Evolutionary conservation across 64 coral and sea anemone species (phyloP), one percentile per base, ranked within the genome.

Genomic region (Hydrozoanthus tunicans): DNA sequence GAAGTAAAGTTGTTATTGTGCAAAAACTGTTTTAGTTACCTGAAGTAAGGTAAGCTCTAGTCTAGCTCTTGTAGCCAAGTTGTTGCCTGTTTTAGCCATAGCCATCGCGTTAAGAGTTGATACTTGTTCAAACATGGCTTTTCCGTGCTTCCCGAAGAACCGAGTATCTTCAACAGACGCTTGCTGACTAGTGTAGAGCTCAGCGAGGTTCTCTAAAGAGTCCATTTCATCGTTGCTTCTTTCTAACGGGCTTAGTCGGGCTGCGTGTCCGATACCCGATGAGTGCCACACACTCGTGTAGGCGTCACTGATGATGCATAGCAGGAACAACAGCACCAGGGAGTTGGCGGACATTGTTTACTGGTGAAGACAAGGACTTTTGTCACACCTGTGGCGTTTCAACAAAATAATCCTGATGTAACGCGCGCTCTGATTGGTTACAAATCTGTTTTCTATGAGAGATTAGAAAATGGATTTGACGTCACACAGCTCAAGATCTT

Each of bases 31-130:
- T 59, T 10, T 68, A 43, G 32, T 11, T 58, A 86, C 83, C 83
- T 86, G 55, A 12, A 86, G 65, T 13, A 53, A 72, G 15, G 68
- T 15, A 53, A 71, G 20, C 53, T 86, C 73, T 71, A 86, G 14
- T 6, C 53, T 65, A 4, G 58, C 52, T 32, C 67, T 71, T 72
- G 83, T 71, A 26, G 83, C 83, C 3, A 58, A 25, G 13, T 17
- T 71, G 73, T 86, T 67, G 15, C 53, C 83, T 11, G 83, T 71
- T 86, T 86, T 86, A 17, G 83, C 64, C 54, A 86, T 71, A 26
- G 65, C 64, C 83, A 86, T 71, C 5, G 83, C 70, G 68, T 86
- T 86, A 10, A 86, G 54, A 54, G 67, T 71, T 26, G 83, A 86
- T 11, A 71, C 83, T 56, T 86, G 83, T 57, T 86, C 83, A 57